Percentiles rank a stretch among this genome's conserved stretches.
Evolutionary conservation across 2,888 invertebrate genomes (phyloP).

Genomic region (Ypsolopha scabrella): DNA sequence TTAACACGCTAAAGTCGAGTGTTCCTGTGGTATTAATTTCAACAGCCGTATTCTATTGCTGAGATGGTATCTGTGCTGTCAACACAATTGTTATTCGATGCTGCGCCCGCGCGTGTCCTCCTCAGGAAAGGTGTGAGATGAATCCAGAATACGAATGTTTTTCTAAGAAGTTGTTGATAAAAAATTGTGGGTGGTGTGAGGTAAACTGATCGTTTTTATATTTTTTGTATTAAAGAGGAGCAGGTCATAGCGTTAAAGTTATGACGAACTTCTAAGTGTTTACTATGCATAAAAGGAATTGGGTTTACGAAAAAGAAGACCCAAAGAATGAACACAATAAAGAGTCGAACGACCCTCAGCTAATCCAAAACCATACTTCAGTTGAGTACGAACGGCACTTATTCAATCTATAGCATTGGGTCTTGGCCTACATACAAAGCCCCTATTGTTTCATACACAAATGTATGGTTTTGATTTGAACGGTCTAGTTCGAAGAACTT

Average conservation of each 20-base stretch:
- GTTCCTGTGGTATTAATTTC: too few species aligned
- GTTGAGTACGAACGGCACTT: constrained; percentile 10
- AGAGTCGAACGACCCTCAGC: not conserved
- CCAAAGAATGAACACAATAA: too few species aligned
- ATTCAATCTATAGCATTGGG: constrained; percentile 21
- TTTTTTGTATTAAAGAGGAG: too few species aligned
- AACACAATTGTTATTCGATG: not conserved
- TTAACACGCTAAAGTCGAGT: too few species aligned
- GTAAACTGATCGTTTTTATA: too few species aligned
- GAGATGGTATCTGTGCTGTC: not conserved
- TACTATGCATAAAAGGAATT: too few species aligned
- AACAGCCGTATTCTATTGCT: not conserved
- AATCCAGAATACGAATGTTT: constrained; percentile 38
- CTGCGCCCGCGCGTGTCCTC: not conserved
- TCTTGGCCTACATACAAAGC: constrained; percentile 20
- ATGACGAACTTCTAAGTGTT: too few species aligned
- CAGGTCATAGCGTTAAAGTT: not conserved
- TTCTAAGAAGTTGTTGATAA: constrained; percentile 25
- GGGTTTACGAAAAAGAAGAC: too few species aligned
- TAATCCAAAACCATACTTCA: not conserved
- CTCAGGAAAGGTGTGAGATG: constrained; percentile 26
- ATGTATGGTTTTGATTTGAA: too few species aligned
- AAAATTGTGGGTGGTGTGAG: constrained; percentile 33
- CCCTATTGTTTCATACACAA: constrained; percentile 17
- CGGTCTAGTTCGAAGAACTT: too few species aligned